phyloP scores from a whole-genome alignment of 2,113 vertebrate species.

The Pithys albifrons region DNA sequence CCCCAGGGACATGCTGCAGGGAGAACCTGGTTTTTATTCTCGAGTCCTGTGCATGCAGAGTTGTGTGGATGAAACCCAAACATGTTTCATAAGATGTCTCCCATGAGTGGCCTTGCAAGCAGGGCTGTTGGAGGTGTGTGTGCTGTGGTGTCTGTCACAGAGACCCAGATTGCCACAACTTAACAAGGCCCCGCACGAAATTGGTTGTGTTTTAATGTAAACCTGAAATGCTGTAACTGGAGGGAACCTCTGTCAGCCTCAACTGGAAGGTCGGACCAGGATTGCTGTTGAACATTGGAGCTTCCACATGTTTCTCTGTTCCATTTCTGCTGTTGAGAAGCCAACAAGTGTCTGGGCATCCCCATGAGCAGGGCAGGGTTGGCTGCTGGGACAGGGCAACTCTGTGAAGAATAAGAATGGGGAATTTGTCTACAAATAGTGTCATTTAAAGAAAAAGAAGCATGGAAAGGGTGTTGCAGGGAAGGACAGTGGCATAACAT shows the following conservation, averaged over 20 bases:
- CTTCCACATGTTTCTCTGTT: accelerated
- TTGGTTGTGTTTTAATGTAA: neutral
- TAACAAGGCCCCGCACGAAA: accelerated
- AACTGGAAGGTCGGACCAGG: neutral
- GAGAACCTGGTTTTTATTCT: neutral
- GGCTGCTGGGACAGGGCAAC: neutral
- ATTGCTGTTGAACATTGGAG: accelerated
- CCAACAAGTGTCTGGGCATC: too few species aligned
- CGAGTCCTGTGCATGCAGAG: accelerated
- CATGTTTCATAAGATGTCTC: neutral
- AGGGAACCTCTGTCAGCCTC: neutral
- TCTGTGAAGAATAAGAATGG: accelerated
- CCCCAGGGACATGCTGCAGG: neutral
- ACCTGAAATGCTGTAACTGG: neutral
- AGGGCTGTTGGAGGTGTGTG: neutral
- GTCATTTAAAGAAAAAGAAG: neutral
- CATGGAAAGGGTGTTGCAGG: neutral
- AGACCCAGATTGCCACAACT: neutral
- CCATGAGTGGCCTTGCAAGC: neutral
- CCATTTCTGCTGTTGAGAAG: neutral
- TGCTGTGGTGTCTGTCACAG: neutral
- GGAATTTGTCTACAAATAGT: neutral
- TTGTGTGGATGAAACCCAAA: neutral
- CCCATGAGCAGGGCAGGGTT: accelerated
- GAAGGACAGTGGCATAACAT: accelerated